A percentile compares a stretch with the other conserved stretches of the same genome.
Evolutionary conservation across 2,113 vertebrate genomes (phyloP).

Genomic region (Lampris megalopsis): DNA sequence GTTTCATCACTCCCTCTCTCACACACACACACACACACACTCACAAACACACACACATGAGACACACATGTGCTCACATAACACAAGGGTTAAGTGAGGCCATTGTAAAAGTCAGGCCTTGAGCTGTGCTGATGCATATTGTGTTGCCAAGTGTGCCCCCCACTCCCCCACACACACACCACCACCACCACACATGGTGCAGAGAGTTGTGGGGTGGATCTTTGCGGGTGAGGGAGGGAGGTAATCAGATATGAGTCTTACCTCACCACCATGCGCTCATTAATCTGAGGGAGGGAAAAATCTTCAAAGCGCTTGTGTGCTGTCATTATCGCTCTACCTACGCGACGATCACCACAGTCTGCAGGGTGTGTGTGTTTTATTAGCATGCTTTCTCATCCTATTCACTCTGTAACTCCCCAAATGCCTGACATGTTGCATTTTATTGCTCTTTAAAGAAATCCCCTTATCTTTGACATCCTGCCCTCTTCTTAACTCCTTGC

Average conservation of each 20-base stretch:
- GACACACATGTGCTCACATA: background rate
- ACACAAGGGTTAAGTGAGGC: slow-evolving; percentile 60
- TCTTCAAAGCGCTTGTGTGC: slow-evolving; percentile 66
- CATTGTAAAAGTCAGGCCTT: slow-evolving; percentile 65
- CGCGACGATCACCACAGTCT: slow-evolving; percentile 57
- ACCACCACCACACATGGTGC: slow-evolving; percentile 17
- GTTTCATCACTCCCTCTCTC: slow-evolving; percentile 10
- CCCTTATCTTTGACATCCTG: too few species aligned
- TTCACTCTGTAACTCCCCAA: background rate
- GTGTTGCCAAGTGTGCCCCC: slow-evolving; percentile 69
- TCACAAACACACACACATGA: slow-evolving; percentile 19
- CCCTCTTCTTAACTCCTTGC: too few species aligned
- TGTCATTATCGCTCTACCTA: slow-evolving; percentile 59
- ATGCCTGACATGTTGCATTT: slow-evolving; percentile 13
- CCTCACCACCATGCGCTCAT: slow-evolving; percentile 70
- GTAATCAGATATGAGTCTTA: slow-evolving; percentile 64
- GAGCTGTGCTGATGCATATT: slow-evolving; percentile 47
- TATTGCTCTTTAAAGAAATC: too few species aligned
- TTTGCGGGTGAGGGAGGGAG: background rate
- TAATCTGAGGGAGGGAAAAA: slow-evolving; percentile 73
- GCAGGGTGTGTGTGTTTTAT: slow-evolving; percentile 31
- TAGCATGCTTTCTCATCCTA: slow-evolving; percentile 10
- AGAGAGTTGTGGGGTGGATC: slow-evolving; percentile 31
- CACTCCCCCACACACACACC: background rate
- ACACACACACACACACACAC: background rate